Evolutionary conservation across 2,888 invertebrate genomes (phyloP).

Genomic region (Hypolimnas misippus): DNA sequence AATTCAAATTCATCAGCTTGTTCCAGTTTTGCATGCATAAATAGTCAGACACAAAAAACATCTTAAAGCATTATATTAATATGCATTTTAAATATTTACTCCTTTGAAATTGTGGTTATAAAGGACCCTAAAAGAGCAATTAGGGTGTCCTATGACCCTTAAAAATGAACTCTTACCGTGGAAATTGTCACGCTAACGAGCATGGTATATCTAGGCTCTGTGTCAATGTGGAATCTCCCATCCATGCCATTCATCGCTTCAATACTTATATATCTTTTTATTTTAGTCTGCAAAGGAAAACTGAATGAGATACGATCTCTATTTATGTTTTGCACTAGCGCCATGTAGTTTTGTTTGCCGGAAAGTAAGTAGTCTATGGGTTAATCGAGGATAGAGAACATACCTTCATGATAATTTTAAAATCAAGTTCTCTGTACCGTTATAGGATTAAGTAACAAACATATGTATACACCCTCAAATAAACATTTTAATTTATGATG

Average conservation of each 20-base stretch:
- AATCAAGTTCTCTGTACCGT: too few species aligned
- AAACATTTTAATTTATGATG: too few species aligned
- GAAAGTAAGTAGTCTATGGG: too few species aligned
- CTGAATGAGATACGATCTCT: neutral
- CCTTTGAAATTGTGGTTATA: neutral
- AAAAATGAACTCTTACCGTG: constrained; percentile 20
- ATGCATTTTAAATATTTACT: neutral
- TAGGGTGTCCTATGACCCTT: constrained; percentile 22
- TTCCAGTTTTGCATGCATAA: too few species aligned
- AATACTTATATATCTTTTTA: neutral
- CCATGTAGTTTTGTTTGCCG: too few species aligned
- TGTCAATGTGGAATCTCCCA: neutral
- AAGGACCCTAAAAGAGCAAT: constrained; percentile 16
- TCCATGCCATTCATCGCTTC: neutral
- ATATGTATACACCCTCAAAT: too few species aligned
- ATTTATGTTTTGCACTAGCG: neutral
- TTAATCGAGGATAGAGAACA: too few species aligned
- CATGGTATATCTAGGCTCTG: neutral
- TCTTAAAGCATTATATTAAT: neutral
- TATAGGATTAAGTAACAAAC: neutral
- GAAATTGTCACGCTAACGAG: constrained; percentile 20
- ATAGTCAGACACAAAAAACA: too few species aligned
- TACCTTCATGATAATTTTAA: too few species aligned
- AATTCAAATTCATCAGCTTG: too few species aligned
- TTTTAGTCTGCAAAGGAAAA: neutral